Evolutionary conservation across 2,888 invertebrate genomes (phyloP).

Genomic region (Tillus elongatus): DNA sequence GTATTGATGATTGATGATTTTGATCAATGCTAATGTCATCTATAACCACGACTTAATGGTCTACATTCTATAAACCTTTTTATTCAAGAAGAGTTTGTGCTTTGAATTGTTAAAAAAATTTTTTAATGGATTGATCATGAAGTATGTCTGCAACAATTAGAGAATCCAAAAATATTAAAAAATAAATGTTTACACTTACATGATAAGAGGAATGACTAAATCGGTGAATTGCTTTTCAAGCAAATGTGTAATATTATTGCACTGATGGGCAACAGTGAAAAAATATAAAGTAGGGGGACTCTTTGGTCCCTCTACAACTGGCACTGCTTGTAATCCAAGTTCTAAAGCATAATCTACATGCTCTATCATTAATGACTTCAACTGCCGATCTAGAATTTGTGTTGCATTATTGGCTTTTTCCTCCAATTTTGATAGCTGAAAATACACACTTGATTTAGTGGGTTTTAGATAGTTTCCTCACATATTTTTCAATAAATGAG

Average conservation of each 20-base stretch:
- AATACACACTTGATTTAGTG: constrained; percentile 16
- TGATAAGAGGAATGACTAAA: constrained; percentile 76
- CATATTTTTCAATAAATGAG: too few species aligned
- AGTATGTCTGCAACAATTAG: too few species aligned
- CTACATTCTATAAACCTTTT: too few species aligned
- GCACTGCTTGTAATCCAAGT: constrained; percentile 80
- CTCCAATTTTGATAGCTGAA: constrained; percentile 64
- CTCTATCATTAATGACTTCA: constrained; percentile 78
- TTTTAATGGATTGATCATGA: too few species aligned
- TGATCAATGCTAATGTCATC: too few species aligned
- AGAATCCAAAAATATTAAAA: constrained; percentile 8
- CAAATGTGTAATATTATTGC: constrained; percentile 86
- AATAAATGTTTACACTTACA: constrained; percentile 47
- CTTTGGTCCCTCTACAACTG: constrained; percentile 76
- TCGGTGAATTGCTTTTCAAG: constrained; percentile 90
- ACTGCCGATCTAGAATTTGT: constrained; percentile 72
- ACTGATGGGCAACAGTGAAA: constrained; percentile 86
- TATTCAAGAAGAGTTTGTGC: too few species aligned
- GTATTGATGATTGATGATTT: too few species aligned
- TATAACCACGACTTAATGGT: too few species aligned
- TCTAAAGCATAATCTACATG: constrained; percentile 97
- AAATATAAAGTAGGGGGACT: constrained; percentile 80
- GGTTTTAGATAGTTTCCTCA: too few species aligned
- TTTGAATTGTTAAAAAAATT: too few species aligned
- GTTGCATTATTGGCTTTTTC: constrained; percentile 71